These are phyloP conservation scores for Meiosimyza decipiens DNA, from an alignment of 2,888 invertebrate genomes.

Conservation along the genomic window DNA sequence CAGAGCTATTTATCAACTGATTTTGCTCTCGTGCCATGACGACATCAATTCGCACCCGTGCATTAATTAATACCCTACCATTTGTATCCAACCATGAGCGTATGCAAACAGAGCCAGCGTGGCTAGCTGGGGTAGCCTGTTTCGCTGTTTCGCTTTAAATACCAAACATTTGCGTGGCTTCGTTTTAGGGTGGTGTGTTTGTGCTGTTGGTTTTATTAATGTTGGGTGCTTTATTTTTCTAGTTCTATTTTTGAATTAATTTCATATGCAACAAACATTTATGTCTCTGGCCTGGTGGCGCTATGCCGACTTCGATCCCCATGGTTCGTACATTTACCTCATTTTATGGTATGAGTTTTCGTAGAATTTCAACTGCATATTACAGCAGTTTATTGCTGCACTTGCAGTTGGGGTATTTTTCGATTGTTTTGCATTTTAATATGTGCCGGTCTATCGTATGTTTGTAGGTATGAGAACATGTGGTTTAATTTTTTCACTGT, in stretches of 20 bases:
- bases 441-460: not conserved
- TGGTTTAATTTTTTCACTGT: conserved; percentile 10
- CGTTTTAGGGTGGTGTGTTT: conserved; percentile 10
- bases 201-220: no score
- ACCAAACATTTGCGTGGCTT: conserved; percentile 19
- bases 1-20: conserved; percentile 23
- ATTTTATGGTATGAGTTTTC: conserved; percentile 16
- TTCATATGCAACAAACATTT: conserved; percentile 6
- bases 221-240: not conserved
- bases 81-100: no score
- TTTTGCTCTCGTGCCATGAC: conserved; percentile 47
- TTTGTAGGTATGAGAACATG: not conserved
- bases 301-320: not conserved
- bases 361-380: conserved; percentile 17
- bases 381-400: conserved; percentile 24
- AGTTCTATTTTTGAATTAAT: conserved; percentile 24
- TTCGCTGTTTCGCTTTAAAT: not conserved
- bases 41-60: conserved; percentile 51
- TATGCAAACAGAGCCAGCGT: no score
- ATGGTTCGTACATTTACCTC: conserved; percentile 19
- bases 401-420: conserved; percentile 16
- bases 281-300: conserved; percentile 10
- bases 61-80: conserved; percentile 42
- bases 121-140: not conserved
- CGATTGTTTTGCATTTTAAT: not conserved